phyloP scores from a whole-genome alignment of 2,888 invertebrate genomes.

The Polietes domitor region DNA sequence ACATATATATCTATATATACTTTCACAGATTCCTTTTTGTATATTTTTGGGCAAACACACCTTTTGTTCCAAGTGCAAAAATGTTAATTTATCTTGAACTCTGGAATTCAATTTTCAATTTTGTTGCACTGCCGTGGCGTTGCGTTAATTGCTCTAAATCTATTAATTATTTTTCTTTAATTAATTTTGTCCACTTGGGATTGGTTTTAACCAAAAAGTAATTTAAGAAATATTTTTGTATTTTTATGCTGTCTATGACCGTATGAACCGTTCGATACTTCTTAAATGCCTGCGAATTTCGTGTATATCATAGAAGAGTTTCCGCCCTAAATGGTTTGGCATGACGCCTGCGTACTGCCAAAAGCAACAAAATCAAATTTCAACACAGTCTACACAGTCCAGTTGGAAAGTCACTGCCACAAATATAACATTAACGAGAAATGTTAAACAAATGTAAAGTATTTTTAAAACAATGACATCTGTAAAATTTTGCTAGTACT shows the following conservation, averaged over 20 bases:
- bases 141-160: neutral
- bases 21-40: neutral
- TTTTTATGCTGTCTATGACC: slow-evolving; percentile 70
- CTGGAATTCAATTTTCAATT: too few relatives aligned
- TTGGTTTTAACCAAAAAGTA: neutral
- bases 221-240: slow-evolving; percentile 31
- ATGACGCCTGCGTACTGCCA: slow-evolving; percentile 62
- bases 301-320: slow-evolving; percentile 79
- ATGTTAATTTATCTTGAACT: neutral
- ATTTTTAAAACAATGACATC: too few relatives aligned
- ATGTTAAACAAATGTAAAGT: too few relatives aligned
- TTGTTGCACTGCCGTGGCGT: neutral
- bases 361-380: neutral
- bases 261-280: slow-evolving; percentile 77
- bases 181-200: slow-evolving; percentile 31
- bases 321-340: slow-evolving; percentile 76
- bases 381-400: neutral
- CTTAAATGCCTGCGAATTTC: slow-evolving; percentile 77
- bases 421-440: neutral
- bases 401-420: slow-evolving; percentile 40
- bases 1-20: too few relatives aligned
- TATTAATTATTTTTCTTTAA: slow-evolving; percentile 37
- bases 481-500: too few relatives aligned
- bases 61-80: slow-evolving; percentile 27
- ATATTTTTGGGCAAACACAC: slow-evolving; percentile 34